Evolutionary conservation across 2,888 invertebrate species (phyloP).

Genomic region (Eugnorisma glareosa): DNA sequence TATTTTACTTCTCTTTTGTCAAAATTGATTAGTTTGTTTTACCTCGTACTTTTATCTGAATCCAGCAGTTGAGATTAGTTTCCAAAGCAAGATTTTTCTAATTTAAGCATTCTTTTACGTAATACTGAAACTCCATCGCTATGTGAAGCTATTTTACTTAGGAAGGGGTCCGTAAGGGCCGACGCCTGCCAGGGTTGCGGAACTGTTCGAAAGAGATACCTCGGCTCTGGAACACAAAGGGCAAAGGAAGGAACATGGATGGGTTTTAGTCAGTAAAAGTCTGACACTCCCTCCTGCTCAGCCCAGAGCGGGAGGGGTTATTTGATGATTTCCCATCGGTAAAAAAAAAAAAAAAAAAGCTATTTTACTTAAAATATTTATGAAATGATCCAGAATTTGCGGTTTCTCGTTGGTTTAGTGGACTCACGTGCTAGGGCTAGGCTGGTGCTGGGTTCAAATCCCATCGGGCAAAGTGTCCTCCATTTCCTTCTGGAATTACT

Average conservation of each 20-base stretch:
- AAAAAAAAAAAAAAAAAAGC: no score
- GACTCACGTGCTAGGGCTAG: neutral
- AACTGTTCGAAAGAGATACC: no score
- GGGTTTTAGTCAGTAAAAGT: no score
- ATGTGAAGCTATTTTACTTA: neutral
- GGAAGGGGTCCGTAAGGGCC: no score
- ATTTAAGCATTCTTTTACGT: neutral
- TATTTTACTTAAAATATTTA: no score
- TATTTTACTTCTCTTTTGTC: slow-evolving; percentile 2
- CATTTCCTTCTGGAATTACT: neutral
- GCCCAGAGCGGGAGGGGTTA: no score
- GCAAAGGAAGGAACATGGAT: no score
- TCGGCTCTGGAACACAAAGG: no score
- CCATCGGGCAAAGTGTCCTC: neutral
- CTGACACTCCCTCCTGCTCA: no score
- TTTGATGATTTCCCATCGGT: no score
- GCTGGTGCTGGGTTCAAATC: neutral
- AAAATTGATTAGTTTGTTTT: slow-evolving; percentile 34
- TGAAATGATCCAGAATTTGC: neutral
- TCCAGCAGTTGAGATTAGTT: neutral
- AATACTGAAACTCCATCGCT: neutral
- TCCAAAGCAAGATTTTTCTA: neutral
- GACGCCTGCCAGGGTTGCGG: no score
- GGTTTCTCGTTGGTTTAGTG: neutral
- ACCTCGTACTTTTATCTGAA: slow-evolving; percentile 15